phyloP scores from a whole-genome alignment of 1,140 invertebrate species.

The Drosophila tristis region DNA sequence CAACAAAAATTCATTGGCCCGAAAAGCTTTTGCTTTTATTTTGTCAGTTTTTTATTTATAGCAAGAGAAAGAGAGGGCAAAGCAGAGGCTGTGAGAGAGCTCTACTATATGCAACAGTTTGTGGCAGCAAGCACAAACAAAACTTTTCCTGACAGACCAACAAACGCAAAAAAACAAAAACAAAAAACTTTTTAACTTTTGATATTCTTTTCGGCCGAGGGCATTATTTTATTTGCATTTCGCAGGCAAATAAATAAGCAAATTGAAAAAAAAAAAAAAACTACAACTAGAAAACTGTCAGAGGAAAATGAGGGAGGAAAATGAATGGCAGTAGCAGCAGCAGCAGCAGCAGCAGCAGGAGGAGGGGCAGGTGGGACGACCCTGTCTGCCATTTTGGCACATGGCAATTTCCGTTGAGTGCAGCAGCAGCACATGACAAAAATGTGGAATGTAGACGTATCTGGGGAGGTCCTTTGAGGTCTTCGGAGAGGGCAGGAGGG shows the following conservation, averaged over 20 bases:
- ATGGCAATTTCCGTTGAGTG: constrained; percentile 75
- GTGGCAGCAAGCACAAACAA: neutral
- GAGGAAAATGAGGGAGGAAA: neutral
- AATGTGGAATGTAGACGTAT: constrained; percentile 50
- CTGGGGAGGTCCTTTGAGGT: neutral
- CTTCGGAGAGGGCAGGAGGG: neutral
- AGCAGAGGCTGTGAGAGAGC: no score
- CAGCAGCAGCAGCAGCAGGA: constrained; percentile 4
- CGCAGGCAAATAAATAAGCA: constrained; percentile 49
- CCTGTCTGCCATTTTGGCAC: constrained; percentile 60
- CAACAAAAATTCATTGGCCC: constrained; percentile 39
- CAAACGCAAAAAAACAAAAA: constrained; percentile 16
- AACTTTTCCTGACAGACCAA: constrained; percentile 31
- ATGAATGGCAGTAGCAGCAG: constrained; percentile 1
- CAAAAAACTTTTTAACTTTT: constrained; percentile 27
- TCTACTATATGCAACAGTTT: constrained; percentile 33
- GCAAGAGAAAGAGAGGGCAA: no score
- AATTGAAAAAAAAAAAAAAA: constrained; percentile 47
- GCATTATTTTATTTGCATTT: constrained; percentile 61
- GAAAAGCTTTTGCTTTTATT: constrained; percentile 18
- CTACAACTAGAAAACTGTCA: constrained; percentile 42
- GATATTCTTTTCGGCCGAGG: constrained; percentile 31
- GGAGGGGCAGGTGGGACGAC: neutral
- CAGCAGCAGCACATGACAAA: constrained; percentile 63
- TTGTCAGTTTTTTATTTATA: neutral